Base-by-base conservation (phyloP, 2,888 invertebrate genomes). In the Pachydiplax longipennis region DNA sequence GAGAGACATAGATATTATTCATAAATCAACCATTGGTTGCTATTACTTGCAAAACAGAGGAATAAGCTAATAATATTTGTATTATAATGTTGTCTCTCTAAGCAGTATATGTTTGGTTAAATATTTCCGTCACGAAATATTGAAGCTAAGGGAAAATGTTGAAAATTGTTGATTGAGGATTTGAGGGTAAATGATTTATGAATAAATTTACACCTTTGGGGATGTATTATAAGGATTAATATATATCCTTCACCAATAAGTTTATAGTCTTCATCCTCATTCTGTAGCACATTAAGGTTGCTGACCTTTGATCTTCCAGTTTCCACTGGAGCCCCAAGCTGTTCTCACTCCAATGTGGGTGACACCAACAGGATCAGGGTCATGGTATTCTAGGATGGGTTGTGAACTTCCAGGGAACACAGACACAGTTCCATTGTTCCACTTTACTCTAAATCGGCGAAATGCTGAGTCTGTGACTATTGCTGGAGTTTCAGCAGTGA, bases 401-500 rank as follows among this genome's bases (percentile, higher is more conserved):
- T 35, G 65, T 87, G 65, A 58, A 61, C 87, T 65, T 61, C 87
- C 87, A 65, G 87, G 87, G 12, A 87, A 6, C 48, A 87, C 87
- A 65, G 87, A 87, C n/a, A 87, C 87, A 37, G 58, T 87, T 61
- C 87, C 95, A 92, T 95, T 94, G 92, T 94, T 94, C 96, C 96
- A 96, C 93, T 95, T 94, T 92, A 96, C 93, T 92, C 95, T 92
- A 93, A 96, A 95, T 93, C 94, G 95, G 93, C 94, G 95, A 94
- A 94, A 95, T 93, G 58, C 15, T 18, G 82, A 61, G 37, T 91
- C 65, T 44, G 81, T 90, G 90, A 98, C 94, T 92, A 97, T 96
- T 91, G 95, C 95, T 0, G 97, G 97, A 0, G 97, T 98, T 53
- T 96, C 95, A 8, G 95, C 95, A 93, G 96, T 96, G 18, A 95